Percentiles rank a stretch among this genome's conserved stretches.
phyloP scores from a whole-genome alignment of 2,113 vertebrate species.

The Agelaius phoeniceus region DNA sequence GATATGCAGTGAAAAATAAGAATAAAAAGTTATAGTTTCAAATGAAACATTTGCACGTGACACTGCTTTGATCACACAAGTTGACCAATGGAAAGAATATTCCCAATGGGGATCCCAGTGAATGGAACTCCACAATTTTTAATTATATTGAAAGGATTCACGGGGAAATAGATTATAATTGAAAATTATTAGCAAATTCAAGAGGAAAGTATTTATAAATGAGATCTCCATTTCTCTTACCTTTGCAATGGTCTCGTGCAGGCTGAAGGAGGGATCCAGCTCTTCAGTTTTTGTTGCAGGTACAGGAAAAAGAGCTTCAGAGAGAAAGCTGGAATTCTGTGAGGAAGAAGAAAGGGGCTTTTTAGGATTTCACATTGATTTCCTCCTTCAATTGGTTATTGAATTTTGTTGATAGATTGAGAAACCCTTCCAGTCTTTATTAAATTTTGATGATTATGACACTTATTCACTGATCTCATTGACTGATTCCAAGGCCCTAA shows the following conservation, averaged over 20 bases:
- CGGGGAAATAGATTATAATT: not conserved
- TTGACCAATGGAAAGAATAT: not conserved
- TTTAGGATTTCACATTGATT: conserved; percentile 56
- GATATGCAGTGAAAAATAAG: not conserved
- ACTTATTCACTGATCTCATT: conserved; percentile 32
- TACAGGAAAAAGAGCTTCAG: conserved; percentile 82
- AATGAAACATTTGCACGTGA: not conserved
- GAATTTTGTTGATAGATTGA: conserved; percentile 53
- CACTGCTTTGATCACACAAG: not conserved
- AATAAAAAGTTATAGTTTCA: not conserved
- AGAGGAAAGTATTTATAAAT: not conserved
- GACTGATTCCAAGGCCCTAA: not conserved
- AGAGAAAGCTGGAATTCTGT: conserved; percentile 85
- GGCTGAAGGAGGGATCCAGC: conserved; percentile 84
- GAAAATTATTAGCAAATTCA: not conserved
- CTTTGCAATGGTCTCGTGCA: conserved; percentile 89
- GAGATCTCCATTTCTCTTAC: conserved; percentile 70
- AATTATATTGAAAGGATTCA: not conserved
- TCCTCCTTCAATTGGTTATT: conserved; percentile 37
- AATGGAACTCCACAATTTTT: not conserved
- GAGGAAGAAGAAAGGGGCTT: conserved; percentile 35
- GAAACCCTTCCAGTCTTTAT: conserved; percentile 40
- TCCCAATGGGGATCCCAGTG: not conserved
- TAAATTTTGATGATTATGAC: conserved; percentile 3
- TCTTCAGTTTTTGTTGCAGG: conserved; percentile 71